These are phyloP conservation scores for Tiaroga cobitis DNA, from an alignment of 2,797 vertebrate genomes.

Conservation along the genomic window DNA sequence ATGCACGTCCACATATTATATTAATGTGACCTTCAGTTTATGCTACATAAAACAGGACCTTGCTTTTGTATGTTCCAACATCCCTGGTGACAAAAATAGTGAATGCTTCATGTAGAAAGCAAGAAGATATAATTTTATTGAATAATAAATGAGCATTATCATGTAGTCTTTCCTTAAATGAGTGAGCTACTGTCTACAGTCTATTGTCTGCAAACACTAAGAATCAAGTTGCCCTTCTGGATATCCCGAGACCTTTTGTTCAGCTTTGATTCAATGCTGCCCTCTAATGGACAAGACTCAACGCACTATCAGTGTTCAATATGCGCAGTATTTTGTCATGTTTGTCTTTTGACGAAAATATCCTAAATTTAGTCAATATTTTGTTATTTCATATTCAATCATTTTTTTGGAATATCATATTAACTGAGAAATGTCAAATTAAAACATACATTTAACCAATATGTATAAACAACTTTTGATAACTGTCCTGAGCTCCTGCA, in stretches of 20 bases:
- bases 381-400: background rate
- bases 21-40: slow-evolving; percentile 38
- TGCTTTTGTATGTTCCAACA: slow-evolving; percentile 27
- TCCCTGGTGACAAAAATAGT: slow-evolving; percentile 25
- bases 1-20: slow-evolving; percentile 29
- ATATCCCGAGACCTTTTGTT: background rate
- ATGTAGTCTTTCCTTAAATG: background rate
- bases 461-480: too few species aligned
- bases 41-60: slow-evolving; percentile 18
- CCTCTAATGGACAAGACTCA: slow-evolving; percentile 3
- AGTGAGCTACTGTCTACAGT: background rate
- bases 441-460: too few species aligned
- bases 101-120: slow-evolving; percentile 13
- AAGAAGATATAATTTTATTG: slow-evolving; percentile 4
- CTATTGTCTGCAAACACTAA: background rate
- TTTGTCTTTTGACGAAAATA: background rate
- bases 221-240: background rate
- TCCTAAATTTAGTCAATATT: background rate
- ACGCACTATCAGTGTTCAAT: background rate
- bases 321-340: background rate
- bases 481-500: too few species aligned
- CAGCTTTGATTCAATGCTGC: slow-evolving; percentile 13
- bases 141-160: background rate
- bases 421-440: too few species aligned
- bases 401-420: background rate